phyloP scores from a whole-genome alignment of 1,140 invertebrate species.

The Pseudomyrmex sp. region DNA sequence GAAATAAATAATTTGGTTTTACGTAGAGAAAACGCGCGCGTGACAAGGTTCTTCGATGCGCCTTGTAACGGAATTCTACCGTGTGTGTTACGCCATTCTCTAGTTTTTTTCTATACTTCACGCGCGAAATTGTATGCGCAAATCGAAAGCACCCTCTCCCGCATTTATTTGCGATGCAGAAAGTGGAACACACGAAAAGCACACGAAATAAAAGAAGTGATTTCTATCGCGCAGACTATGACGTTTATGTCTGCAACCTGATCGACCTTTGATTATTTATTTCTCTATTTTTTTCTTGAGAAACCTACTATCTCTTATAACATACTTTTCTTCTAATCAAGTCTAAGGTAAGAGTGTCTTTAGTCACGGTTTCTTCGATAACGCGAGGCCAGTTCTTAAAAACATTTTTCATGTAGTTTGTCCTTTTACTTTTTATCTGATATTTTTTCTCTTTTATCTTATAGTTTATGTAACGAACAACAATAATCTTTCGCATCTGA shows the following conservation, averaged over 20 bases:
- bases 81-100: constrained; percentile 24
- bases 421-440: too few species aligned
- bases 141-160: constrained; percentile 41
- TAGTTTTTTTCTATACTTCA: constrained; percentile 9
- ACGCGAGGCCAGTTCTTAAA: too few species aligned
- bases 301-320: too few species aligned
- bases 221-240: constrained; percentile 12
- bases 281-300: too few species aligned
- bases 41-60: constrained; percentile 31
- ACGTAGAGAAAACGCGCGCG: constrained; percentile 20
- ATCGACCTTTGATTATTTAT: background rate
- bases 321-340: too few species aligned
- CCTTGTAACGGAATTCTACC: constrained; percentile 25
- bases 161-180: constrained; percentile 39
- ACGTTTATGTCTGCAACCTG: background rate
- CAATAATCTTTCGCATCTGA: too few species aligned
- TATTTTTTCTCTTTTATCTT: too few species aligned
- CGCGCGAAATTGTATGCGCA: constrained; percentile 29
- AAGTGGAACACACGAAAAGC: constrained; percentile 41
- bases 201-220: constrained; percentile 42
- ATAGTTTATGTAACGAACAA: too few species aligned
- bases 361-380: too few species aligned
- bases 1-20: constrained; percentile 32
- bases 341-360: too few species aligned
- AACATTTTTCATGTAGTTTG: too few species aligned